Percentiles rank a stretch among this genome's conserved stretches.
These are phyloP conservation scores for Ischnura elegans DNA, from an alignment of 2,888 invertebrate genomes.

Conservation along the genomic window DNA sequence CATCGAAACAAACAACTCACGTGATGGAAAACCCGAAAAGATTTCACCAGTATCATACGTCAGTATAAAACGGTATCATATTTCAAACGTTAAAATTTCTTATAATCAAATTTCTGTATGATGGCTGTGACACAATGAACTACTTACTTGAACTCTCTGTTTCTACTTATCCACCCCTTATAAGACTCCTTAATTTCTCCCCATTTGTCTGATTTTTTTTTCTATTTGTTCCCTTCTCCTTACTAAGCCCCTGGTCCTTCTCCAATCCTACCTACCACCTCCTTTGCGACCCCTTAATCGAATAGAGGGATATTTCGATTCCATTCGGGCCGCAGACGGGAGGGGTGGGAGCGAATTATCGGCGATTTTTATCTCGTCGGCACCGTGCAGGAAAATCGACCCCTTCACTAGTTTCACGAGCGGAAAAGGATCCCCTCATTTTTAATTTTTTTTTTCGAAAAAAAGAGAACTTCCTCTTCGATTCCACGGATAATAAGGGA, in stretches of 20 bases:
- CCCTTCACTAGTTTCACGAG: neutral
- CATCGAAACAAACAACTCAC: no score
- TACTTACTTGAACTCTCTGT: no score
- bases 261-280: no score
- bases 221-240: neutral
- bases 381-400: neutral
- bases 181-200: neutral
- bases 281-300: neutral
- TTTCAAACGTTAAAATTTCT: no score
- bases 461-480: neutral
- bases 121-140: no score
- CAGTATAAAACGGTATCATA: no score
- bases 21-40: no score
- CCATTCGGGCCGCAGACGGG: neutral
- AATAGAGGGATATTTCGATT: conserved; percentile 21
- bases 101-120: no score
- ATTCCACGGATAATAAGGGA: neutral
- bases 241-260: no score
- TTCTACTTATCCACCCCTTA: neutral
- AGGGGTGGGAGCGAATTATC: neutral
- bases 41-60: no score
- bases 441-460: no score
- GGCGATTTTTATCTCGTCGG: neutral
- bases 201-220: neutral
- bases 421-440: neutral